Evolutionary conservation across 2,888 invertebrate genomes (phyloP), one percentile per base, ranked within the genome.

Genomic region (Pristionchus mayeri): DNA sequence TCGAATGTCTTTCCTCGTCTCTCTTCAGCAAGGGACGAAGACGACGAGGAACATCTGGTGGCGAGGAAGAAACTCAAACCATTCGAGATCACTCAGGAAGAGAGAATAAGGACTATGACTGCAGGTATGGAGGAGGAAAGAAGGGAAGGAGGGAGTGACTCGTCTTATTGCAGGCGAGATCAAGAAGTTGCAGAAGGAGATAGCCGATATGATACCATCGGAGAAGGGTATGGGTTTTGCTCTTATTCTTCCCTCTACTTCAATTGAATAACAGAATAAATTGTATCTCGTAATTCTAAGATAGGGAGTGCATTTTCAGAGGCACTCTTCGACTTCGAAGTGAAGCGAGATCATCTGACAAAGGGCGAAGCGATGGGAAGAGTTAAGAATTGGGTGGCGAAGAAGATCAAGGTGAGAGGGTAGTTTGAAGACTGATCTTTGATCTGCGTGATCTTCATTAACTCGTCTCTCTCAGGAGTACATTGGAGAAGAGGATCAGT

Each of bases 381-480:
- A 93, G 98, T 99, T 93, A 95, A 97, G 88, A 98, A 99, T 75
- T 99, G 99, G 99, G 98, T 99, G 91, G 98, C 98, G 94, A 99
- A 98, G 94, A 99, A 99, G 94, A 98, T 99, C 85, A 96, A 98
- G 88, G 83, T 71, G 44, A 40, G 60, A 30, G 54, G 54, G n/a
- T 54, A 54, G 21, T 54, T 54, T n/a, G n/a, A 57, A 34, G 21
- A 63, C 2, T 24, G 57, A 27, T 57, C 6, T 3, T 60, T 13
- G 37, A 21, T 40, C 7, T n/a, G 21, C 7, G 2, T 67, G 3
- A 67, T 16, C n/a, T 21, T 34, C 9, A 37, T 40, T 54, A 21
- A 16, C 16, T 9, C 37, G 3, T 40, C 18, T 1, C n/a, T 18
- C 18, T 18, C 52, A 83, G 83, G 98, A 99, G 94, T 99, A 98